A percentile compares a stretch with the other conserved stretches of the same genome.
Conservation (phyloP, 2,888 invertebrate species). For the Drosophila prolongata region DNA sequence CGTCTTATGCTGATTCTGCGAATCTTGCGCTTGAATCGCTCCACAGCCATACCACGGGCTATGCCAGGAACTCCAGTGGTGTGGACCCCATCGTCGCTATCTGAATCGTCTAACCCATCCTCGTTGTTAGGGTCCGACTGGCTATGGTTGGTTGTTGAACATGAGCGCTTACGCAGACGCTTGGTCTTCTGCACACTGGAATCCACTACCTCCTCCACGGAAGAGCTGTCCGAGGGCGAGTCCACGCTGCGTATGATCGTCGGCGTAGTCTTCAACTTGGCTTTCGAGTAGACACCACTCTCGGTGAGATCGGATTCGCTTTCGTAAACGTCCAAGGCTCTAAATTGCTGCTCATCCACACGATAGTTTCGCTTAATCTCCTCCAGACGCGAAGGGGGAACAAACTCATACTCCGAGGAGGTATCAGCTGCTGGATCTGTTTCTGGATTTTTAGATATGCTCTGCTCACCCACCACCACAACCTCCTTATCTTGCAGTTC, state of each 20-base stretch:
- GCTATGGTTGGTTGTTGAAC: slow-evolving; percentile 76
- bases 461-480: background rate
- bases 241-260: slow-evolving; percentile 75
- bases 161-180: slow-evolving; percentile 80
- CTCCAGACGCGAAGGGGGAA: slow-evolving; percentile 62
- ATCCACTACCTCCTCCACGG: slow-evolving; percentile 58
- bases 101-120: slow-evolving; percentile 39
- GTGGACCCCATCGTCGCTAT: slow-evolving; percentile 57
- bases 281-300: slow-evolving; percentile 81
- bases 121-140: slow-evolving; percentile 65
- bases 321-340: slow-evolving; percentile 86
- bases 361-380: slow-evolving; percentile 73
- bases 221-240: slow-evolving; percentile 61
- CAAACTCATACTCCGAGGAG: slow-evolving; percentile 65
- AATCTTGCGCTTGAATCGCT: slow-evolving; percentile 67
- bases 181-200: slow-evolving; percentile 69
- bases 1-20: slow-evolving; percentile 49
- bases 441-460: background rate
- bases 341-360: slow-evolving; percentile 84
- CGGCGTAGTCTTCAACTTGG: slow-evolving; percentile 52
- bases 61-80: slow-evolving; percentile 77
- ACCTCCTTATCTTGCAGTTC: background rate
- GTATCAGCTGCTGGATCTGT: slow-evolving; percentile 37
- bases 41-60: slow-evolving; percentile 80
- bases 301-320: slow-evolving; percentile 86